Conservation (phyloP, 2,888 invertebrate genomes). For the Isoperla grammatica region DNA sequence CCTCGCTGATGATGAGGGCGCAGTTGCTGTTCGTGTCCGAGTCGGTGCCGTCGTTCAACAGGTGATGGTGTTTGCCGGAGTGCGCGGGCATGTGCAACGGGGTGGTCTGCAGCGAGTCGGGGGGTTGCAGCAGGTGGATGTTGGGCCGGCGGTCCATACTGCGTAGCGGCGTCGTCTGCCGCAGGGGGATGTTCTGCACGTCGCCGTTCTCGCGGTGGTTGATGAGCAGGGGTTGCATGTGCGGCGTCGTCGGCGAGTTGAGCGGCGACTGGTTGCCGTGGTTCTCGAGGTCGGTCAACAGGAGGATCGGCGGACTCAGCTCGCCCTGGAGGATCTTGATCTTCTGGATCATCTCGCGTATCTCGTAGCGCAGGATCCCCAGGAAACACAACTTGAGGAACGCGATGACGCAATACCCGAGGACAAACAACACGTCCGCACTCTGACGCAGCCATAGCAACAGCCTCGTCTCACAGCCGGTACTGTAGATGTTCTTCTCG, state of each 20-base stretch:
- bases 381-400: slow-evolving; percentile 86
- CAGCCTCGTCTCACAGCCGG: slow-evolving; percentile 68
- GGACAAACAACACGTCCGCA: slow-evolving; percentile 72
- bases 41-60: slow-evolving; percentile 48
- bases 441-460: slow-evolving; percentile 70
- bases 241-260: slow-evolving; percentile 17
- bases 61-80: slow-evolving; percentile 44
- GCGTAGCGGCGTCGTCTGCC: slow-evolving; percentile 3
- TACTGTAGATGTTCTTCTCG: slow-evolving; percentile 29
- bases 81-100: slow-evolving; percentile 31
- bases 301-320: slow-evolving; percentile 36
- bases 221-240: slow-evolving; percentile 4
- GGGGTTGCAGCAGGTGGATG: slow-evolving; percentile 39
- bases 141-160: slow-evolving; percentile 32
- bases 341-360: slow-evolving; percentile 84
- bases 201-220: slow-evolving; percentile 27
- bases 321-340: slow-evolving; percentile 72
- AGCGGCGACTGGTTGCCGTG: slow-evolving; percentile 7
- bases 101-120: slow-evolving; percentile 35
- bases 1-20: slow-evolving; percentile 42
- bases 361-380: slow-evolving; percentile 63
- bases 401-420: slow-evolving; percentile 83
- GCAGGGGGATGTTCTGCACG: background rate
- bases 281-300: slow-evolving; percentile 23
- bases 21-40: slow-evolving; percentile 54